Evolutionary conservation across 2,797 vertebrate species (phyloP), one percentile per base, ranked within the genome.

Genomic region (Tolypeutes matacus): DNA sequence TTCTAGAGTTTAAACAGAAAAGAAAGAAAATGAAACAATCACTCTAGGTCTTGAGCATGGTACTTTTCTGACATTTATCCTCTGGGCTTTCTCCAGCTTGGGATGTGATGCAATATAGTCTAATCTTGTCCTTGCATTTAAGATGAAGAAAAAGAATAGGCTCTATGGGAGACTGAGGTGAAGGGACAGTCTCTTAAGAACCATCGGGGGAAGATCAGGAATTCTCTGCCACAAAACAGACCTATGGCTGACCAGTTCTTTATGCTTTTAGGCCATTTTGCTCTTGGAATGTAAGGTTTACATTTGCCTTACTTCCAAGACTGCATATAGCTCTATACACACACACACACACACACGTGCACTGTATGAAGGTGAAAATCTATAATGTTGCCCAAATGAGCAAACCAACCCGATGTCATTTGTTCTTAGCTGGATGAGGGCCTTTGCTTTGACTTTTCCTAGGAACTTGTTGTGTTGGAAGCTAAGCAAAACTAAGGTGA

Each of bases 401-500:
- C 64, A 86, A 25, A 42, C n/a, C 18, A 25, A 34, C n/a, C 18
- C 49, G 86, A 83, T 29, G 70, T 73, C 56, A 73, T 46, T 83
- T 67, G 39, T 7, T 78, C 13, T 53, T 5, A 25, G 18, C 86
- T 39, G 51, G 31, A 76, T 51, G 53, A 15, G 1, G 89, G 87
- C 69, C 70, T 67, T 49, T 8, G 0, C n/a, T 51, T 60, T 73
- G 46, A 64, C 36, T 75, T 69, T 89, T 78, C 51, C 91, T 29
- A 20, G 53, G 64, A 90, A 27, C 14, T 23, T 29, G 7, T 17
- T 39, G 9, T 87, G 7, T 75, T 90, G 72, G 65, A 94, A 80
- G 70, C 42, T 5, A 64, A 84, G 72, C 65, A 70, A 80, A 87
- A 84, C 80, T 42, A 83, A 93, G 89, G 70, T 39, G 65, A 56